phyloP scores from a whole-genome alignment of 2,113 vertebrate genomes.

The Calonectris borealis region DNA sequence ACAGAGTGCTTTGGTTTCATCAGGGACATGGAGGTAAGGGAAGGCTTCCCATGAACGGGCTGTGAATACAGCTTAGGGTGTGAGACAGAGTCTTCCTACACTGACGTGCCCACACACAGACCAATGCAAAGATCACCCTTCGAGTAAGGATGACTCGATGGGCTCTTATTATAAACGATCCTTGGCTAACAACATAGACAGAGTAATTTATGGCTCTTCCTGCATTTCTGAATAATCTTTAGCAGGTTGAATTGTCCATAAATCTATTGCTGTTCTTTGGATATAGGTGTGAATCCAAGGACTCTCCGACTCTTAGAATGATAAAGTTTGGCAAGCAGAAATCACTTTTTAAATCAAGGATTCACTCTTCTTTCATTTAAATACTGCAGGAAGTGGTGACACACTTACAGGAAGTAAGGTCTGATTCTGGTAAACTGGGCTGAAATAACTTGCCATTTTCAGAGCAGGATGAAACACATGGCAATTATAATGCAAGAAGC shows the following conservation, averaged over 20 bases:
- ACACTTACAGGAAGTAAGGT: slow-evolving; percentile 27
- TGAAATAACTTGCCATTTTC: slow-evolving; percentile 44
- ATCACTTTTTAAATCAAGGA: slow-evolving; percentile 13
- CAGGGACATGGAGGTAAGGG: neutral
- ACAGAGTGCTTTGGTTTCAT: neutral
- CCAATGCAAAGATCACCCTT: slow-evolving; percentile 19
- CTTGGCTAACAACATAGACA: slow-evolving; percentile 31
- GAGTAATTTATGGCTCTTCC: slow-evolving; percentile 34
- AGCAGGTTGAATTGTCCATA: slow-evolving; percentile 47
- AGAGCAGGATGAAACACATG: slow-evolving; percentile 47
- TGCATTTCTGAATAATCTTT: slow-evolving; percentile 53
- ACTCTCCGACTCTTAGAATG: slow-evolving; percentile 31
- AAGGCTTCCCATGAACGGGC: neutral
- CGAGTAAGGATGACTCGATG: slow-evolving; percentile 3
- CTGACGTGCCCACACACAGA: slow-evolving; percentile 28
- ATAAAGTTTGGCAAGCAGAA: slow-evolving; percentile 52
- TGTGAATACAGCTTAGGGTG: neutral
- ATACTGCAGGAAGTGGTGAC: slow-evolving; percentile 36
- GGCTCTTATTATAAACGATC: slow-evolving; percentile 46
- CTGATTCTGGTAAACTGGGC: neutral
- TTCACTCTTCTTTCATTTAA: slow-evolving; percentile 16
- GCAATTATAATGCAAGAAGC: slow-evolving; percentile 40
- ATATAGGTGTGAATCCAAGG: slow-evolving; percentile 52
- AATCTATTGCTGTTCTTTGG: slow-evolving; percentile 43
- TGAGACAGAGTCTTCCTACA: neutral